Evolutionary conservation across 2,113 vertebrate genomes (phyloP).

Genomic region (Cyanoderma ruficeps): DNA sequence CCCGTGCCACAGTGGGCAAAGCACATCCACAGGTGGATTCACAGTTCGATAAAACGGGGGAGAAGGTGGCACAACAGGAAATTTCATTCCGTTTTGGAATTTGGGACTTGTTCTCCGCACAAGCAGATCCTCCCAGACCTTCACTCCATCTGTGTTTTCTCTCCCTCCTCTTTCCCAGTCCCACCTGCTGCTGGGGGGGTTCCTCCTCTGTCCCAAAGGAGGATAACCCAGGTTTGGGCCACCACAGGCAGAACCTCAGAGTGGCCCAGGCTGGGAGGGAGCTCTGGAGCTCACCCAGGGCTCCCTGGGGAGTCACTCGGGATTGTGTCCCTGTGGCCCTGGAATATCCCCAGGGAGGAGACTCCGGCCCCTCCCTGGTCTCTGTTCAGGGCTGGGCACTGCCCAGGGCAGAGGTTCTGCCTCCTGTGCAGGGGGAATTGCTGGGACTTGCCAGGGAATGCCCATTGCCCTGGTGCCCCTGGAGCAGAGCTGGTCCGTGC

Average conservation of each 20-base stretch:
- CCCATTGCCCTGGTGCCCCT: background rate
- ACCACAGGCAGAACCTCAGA: background rate
- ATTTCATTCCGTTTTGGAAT: background rate
- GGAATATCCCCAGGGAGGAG: background rate
- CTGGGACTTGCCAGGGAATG: background rate
- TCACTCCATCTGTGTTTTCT: background rate
- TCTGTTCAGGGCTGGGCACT: background rate
- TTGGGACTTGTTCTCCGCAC: background rate
- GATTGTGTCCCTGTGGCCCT: background rate
- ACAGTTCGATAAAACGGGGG: background rate
- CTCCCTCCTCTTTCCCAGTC: background rate
- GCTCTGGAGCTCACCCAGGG: background rate
- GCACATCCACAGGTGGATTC: too few relatives aligned
- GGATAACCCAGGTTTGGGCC: background rate
- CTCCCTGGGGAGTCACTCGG: background rate
- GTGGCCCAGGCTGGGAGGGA: too few relatives aligned
- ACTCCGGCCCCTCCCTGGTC: too few relatives aligned
- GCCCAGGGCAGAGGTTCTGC: background rate
- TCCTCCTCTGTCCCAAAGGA: background rate
- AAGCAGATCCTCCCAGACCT: too few relatives aligned
- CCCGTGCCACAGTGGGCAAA: fast-evolving
- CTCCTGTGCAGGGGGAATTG: background rate
- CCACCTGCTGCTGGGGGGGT: background rate
- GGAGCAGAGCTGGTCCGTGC: fast-evolving
- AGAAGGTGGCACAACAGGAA: background rate